Evolutionary conservation across 2,888 invertebrate genomes (phyloP), one percentile per base, ranked within the genome.

Genomic region (Odontomyia ornata): DNA sequence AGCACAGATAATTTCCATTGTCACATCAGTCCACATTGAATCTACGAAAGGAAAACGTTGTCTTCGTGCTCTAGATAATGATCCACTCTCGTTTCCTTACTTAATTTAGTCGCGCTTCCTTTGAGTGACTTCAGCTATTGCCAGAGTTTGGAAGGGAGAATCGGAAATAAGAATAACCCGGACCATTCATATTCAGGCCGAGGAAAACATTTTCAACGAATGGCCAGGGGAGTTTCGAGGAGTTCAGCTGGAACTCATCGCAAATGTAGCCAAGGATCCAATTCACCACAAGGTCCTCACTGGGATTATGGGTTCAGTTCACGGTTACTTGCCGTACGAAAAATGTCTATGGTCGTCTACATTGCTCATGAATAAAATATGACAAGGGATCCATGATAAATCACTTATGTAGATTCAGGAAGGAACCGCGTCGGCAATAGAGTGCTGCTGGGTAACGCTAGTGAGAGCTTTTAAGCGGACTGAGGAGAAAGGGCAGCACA

Each of bases 311-410:
- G 56, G 72, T 28, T 57, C 60, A 25, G 57, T 60, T 36, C 46
- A 69, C 46, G 69, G 69, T 73, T 73, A 36, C 36, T 30, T 60
- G 28, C n/a, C 43, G 27, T 23, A 57, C 60, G 60, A 57, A 11
- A 43, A n/a, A 30, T 75, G 52, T 64, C 43, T 75, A 75, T 57
- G 69, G 75, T 67, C 75, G 73, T 60, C 72, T 60, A 46, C 76
- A 73, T 73, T 46, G 71, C 76, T 78, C 76, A 78, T 78, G 78
- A 78, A 78, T 78, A 78, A 78, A 78, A 78, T 76, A 78, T 78
- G 76, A 78, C 76, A 75, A 78, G 78, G 69, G 76, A 76, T 78
- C 78, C 78, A 78, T 78, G 78, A 78, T 78, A 76, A 78, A 78
- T 78, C 78, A 78, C 78, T 78, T 78, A 78, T 78, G 78, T 62